phyloP scores from a whole-genome alignment of 2,888 invertebrate species.

The Ichneumoninae sp. region DNA sequence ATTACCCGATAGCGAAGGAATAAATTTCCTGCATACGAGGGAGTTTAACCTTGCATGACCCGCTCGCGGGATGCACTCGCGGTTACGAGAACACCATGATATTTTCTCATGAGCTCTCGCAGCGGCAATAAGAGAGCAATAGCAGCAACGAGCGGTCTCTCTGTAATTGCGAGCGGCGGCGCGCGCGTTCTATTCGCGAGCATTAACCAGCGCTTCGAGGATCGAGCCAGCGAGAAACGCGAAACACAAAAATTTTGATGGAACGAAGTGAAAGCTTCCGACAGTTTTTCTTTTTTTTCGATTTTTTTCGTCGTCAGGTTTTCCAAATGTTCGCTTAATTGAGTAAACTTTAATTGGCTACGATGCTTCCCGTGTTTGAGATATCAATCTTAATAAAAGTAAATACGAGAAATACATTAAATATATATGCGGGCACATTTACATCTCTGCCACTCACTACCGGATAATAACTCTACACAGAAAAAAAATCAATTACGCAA shows the following conservation, averaged over 20 bases:
- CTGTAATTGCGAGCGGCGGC: conserved; percentile 59
- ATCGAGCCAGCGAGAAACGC: conserved; percentile 17
- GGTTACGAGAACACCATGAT: conserved; percentile 51
- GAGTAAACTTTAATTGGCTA: not conserved
- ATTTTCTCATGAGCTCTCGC: conserved; percentile 56
- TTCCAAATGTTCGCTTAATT: conserved; percentile 21
- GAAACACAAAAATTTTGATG: not conserved
- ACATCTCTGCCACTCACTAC: too few relatives aligned
- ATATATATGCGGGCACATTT: too few relatives aligned
- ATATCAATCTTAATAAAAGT: conserved; percentile 20
- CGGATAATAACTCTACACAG: too few relatives aligned
- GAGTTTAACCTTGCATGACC: conserved; percentile 68
- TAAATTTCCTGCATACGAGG: conserved; percentile 62
- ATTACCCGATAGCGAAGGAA: conserved; percentile 62
- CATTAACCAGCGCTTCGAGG: conserved; percentile 57
- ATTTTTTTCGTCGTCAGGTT: not conserved
- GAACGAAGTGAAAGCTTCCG: conserved; percentile 8
- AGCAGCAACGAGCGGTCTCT: conserved; percentile 48
- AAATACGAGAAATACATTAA: not conserved
- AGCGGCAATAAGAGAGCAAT: conserved; percentile 27
- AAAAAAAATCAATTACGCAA: too few relatives aligned
- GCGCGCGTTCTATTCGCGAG: conserved; percentile 26
- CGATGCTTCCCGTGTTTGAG: not conserved
- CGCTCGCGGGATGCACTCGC: conserved; percentile 51
- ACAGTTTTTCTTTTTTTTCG: not conserved